Conservation (phyloP, 92 coral and sea anemone species). For the Paragorgia papillata region DNA sequence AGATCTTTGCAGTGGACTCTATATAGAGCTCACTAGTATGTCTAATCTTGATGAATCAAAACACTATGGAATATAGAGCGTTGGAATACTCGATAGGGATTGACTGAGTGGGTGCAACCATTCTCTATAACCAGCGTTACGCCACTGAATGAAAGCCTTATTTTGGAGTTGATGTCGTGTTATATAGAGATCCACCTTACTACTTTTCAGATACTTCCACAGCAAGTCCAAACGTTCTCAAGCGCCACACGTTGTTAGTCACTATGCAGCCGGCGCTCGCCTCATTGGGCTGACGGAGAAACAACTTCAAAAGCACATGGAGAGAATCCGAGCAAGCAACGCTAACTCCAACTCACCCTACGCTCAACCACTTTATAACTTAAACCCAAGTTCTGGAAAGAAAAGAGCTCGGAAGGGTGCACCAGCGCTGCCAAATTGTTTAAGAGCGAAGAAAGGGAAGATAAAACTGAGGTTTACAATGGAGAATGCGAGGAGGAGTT, state of each 20-base stretch:
- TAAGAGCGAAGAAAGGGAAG: slow-evolving; percentile 34
- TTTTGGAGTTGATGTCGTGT: too few relatives aligned
- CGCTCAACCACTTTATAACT: slow-evolving; percentile 89
- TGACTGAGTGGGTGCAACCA: too few relatives aligned
- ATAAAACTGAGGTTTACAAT: slow-evolving; percentile 53
- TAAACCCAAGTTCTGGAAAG: slow-evolving; percentile 64
- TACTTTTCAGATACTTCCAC: slow-evolving; percentile 81
- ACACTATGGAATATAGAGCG: too few relatives aligned
- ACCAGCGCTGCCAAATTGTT: slow-evolving; percentile 36
- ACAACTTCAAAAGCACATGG: slow-evolving; percentile 96
- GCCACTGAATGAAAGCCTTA: too few relatives aligned
- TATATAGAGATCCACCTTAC: too few relatives aligned
- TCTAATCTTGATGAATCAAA: too few relatives aligned
- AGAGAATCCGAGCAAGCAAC: slow-evolving; percentile 81
- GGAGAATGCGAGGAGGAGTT: slow-evolving; percentile 8
- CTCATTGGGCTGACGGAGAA: slow-evolving; percentile 91
- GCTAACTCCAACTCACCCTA: slow-evolving; percentile 95
- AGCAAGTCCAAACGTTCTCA: slow-evolving; percentile 91
- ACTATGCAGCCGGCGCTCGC: slow-evolving; percentile 99
- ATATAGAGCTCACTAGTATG: too few relatives aligned
- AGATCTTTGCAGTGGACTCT: too few relatives aligned
- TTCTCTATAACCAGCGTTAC: too few relatives aligned
- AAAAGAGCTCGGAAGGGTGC: slow-evolving; percentile 45
- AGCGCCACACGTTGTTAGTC: slow-evolving; percentile 97
- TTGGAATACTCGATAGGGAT: too few relatives aligned